These are phyloP conservation scores for Genyomyrus donnyi DNA, from an alignment of 2,113 vertebrate genomes.

Conservation along the genomic window DNA sequence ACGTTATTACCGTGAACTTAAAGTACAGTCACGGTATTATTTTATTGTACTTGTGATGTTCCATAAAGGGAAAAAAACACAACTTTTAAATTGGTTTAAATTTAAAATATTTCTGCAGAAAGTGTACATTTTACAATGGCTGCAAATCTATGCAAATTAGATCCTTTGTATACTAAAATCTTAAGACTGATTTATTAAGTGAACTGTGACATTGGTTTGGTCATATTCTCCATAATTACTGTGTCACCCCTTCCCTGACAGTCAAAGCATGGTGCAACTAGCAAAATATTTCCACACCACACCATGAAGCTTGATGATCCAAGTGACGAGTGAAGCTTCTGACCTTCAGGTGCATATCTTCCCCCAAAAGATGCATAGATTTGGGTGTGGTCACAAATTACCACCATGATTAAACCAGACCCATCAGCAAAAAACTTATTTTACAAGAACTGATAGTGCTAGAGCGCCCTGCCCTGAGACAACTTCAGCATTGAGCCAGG, in stretches of 20 bases:
- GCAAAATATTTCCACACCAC: not conserved
- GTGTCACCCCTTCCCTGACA: not conserved
- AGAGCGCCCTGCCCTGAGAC: not conserved
- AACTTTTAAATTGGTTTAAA: not conserved
- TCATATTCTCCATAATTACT: not conserved
- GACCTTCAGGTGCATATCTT: not conserved
- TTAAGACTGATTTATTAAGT: not conserved
- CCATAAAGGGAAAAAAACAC: not conserved
- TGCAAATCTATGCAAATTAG: not conserved
- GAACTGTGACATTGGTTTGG: not conserved
- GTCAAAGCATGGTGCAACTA: not conserved
- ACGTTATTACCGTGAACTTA: not conserved
- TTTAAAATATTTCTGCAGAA: not conserved
- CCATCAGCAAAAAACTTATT: not conserved
- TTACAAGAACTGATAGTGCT: not conserved
- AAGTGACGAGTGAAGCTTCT: not conserved
- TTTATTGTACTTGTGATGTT: not conserved
- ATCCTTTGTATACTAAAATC: not conserved
- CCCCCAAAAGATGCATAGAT: not conserved
- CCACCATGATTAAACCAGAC: not conserved
- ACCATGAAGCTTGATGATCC: not conserved
- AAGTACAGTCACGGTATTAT: not conserved
- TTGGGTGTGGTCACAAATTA: not conserved
- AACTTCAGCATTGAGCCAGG: not conserved
- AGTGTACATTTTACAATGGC: not conserved